Conservation (phyloP, 1,140 invertebrate species). For the Neoseiulus cucumeris region DNA sequence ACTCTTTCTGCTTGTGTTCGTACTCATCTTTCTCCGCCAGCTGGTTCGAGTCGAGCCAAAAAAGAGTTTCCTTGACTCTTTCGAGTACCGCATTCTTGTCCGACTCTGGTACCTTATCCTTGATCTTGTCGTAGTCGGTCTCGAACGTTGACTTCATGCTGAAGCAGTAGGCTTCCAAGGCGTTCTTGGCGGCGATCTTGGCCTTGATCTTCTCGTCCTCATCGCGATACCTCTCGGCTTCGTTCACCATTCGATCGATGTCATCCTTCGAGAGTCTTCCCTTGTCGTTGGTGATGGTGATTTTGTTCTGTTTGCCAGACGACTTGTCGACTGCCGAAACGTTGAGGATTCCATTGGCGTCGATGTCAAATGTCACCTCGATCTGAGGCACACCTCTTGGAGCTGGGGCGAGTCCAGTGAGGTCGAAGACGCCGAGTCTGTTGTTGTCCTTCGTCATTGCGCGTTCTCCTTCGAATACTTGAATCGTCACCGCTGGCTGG, state of each 20-base stretch:
- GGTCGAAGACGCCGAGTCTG: no score
- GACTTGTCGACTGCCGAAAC: no score
- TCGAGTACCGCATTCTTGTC: constrained; percentile 70
- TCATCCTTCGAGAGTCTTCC: no score
- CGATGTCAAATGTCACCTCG: no score
- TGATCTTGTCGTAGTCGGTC: constrained; percentile 39
- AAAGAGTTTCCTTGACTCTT: constrained; percentile 78
- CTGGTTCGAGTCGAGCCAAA: constrained; percentile 85
- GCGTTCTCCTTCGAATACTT: no score
- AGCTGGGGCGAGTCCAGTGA: no score
- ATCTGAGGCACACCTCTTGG: no score
- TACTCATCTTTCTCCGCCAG: constrained; percentile 53
- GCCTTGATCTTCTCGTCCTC: constrained; percentile 75
- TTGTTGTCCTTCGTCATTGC: no score
- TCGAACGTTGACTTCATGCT: constrained; percentile 50
- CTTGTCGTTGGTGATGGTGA: no score
- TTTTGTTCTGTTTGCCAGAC: no score
- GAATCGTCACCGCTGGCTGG: no score
- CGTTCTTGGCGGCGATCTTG: constrained; percentile 43
- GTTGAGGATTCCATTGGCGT: no score
- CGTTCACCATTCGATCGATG: constrained; percentile 92
- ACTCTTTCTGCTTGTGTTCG: constrained; percentile 53
- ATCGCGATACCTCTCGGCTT: constrained; percentile 78
- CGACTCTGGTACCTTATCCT: constrained; percentile 48
- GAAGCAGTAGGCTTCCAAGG: constrained; percentile 37